Conservation (phyloP, 2,888 invertebrate species). For the Cataglyphis albicans region DNA sequence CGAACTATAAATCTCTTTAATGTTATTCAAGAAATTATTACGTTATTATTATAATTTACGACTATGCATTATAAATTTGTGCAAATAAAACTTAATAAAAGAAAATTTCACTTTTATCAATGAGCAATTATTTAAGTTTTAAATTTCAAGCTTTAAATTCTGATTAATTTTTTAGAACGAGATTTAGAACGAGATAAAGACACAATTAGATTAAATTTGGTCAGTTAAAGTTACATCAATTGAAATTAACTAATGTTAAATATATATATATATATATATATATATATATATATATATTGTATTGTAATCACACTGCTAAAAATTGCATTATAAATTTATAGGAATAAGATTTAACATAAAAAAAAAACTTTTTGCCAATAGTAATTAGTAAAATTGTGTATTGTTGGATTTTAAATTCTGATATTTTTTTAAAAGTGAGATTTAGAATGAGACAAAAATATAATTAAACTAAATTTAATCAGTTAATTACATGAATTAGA, state of each 20-base stretch:
- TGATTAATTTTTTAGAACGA: background rate
- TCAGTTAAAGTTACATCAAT: background rate
- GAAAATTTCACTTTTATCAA: background rate
- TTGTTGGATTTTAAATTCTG: background rate
- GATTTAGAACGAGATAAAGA: background rate
- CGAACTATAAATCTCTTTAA: background rate
- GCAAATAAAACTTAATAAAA: background rate
- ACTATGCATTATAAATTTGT: background rate
- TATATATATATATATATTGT: background rate
- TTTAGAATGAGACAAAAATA: background rate
- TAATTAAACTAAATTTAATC: background rate
- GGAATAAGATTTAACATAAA: background rate
- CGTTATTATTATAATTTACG: background rate
- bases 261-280: no score
- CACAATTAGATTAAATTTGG: slow-evolving; percentile 4
- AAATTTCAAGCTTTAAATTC: background rate
- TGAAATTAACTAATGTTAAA: background rate
- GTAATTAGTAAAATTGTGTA: background rate
- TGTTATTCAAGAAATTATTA: background rate
- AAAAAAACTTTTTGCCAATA: background rate
- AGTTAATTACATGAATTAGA: background rate
- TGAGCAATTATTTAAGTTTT: background rate
- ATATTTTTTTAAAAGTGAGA: background rate
- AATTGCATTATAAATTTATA: background rate
- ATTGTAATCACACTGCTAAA: background rate